Conservation (phyloP, 2,113 vertebrate genomes). For the Engraulis encrasicolus region DNA sequence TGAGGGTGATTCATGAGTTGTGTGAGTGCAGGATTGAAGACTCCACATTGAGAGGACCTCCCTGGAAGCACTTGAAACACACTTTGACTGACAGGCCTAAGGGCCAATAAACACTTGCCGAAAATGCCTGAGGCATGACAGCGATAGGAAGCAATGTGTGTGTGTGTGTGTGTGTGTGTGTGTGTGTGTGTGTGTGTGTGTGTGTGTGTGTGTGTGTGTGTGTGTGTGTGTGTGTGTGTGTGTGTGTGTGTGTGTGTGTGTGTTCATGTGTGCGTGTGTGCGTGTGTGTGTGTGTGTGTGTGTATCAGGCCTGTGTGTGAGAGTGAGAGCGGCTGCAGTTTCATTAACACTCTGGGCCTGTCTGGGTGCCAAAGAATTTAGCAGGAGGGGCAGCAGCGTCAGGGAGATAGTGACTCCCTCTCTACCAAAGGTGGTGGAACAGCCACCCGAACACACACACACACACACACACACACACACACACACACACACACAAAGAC, state of each 20-base stretch:
- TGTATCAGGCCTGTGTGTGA: not conserved
- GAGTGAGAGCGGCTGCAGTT: conserved; percentile 17
- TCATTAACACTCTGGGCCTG: conserved; percentile 49
- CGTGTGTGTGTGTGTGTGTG: no score
- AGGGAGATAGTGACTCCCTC: not conserved
- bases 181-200: no score
- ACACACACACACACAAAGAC: no score
- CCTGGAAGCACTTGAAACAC: not conserved
- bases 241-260: no score
- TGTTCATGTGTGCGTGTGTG: no score
- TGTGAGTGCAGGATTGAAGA: no score
- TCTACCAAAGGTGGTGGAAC: not conserved
- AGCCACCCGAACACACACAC: not conserved
- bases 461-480: not conserved
- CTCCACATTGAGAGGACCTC: not conserved
- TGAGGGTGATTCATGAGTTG: no score
- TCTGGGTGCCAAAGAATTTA: conserved; percentile 52
- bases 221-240: no score
- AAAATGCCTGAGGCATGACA: conserved; percentile 32
- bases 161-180: no score
- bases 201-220: no score
- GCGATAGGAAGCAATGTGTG: conserved; percentile 38
- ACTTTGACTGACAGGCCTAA: not conserved
- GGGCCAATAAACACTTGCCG: not conserved
- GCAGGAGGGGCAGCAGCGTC: conserved; percentile 41